Evolutionary conservation across 2,888 invertebrate genomes (phyloP).

Genomic region (Scaeva pyrastri): DNA sequence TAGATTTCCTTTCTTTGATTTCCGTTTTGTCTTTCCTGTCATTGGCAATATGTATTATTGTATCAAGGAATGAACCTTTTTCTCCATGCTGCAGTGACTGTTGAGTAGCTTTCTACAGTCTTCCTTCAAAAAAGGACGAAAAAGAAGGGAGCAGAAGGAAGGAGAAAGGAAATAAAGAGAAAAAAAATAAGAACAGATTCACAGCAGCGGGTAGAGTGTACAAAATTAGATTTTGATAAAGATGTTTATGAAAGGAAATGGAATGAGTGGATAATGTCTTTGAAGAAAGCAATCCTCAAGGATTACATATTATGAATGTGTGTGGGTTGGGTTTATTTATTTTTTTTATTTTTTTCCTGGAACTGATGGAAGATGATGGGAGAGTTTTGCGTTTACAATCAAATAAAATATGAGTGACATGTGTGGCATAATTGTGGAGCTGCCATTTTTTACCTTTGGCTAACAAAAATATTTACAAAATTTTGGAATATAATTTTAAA

Average conservation of each 20-base stretch:
- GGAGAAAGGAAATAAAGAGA: neutral
- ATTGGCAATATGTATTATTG: slow-evolving; percentile 1
- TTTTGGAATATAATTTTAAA: too few relatives aligned
- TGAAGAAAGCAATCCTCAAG: slow-evolving; percentile 43
- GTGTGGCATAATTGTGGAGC: too few relatives aligned
- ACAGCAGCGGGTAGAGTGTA: slow-evolving; percentile 14
- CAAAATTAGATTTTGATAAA: slow-evolving; percentile 66
- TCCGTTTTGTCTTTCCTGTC: slow-evolving; percentile 53
- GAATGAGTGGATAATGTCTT: slow-evolving; percentile 45
- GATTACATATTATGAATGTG: too few relatives aligned
- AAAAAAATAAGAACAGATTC: neutral
- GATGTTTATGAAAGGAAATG: slow-evolving; percentile 54
- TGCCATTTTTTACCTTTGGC: too few relatives aligned
- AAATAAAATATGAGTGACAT: too few relatives aligned
- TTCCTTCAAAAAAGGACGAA: neutral
- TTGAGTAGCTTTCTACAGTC: too few relatives aligned
- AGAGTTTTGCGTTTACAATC: too few relatives aligned
- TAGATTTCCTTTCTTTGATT: slow-evolving; percentile 62
- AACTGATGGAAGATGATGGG: too few relatives aligned
- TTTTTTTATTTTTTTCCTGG: too few relatives aligned
- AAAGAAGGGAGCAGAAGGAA: neutral
- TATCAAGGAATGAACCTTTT: slow-evolving; percentile 13
- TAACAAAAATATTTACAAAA: too few relatives aligned
- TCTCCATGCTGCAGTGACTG: neutral
- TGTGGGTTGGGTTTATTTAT: neutral